Evolutionary conservation across 2,888 invertebrate genomes (phyloP).

Genomic region (Ophion costatus): DNA sequence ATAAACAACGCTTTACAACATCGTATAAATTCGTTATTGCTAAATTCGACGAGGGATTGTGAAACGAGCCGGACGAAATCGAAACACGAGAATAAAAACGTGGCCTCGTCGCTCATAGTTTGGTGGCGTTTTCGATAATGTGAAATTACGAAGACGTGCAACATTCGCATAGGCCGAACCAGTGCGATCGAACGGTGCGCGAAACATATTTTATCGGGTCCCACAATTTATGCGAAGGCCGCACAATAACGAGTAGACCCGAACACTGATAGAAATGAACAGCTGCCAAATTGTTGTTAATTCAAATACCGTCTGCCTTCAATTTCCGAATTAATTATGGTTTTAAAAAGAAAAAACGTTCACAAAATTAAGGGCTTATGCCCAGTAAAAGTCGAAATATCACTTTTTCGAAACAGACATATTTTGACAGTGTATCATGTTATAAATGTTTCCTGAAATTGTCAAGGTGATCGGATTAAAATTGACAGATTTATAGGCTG

Average conservation of each 20-base stretch:
- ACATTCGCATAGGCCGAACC: conserved; percentile 56
- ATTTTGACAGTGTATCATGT: too few species aligned
- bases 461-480: too few species aligned
- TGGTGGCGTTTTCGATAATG: conserved; percentile 27
- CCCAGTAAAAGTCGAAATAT: too few species aligned
- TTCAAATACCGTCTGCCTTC: neutral
- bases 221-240: neutral
- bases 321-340: neutral
- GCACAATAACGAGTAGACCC: neutral
- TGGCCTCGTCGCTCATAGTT: neutral
- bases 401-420: too few species aligned
- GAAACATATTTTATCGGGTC: conserved; percentile 22
- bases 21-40: conserved; percentile 63
- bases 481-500: too few species aligned
- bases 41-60: conserved; percentile 46
- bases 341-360: too few species aligned
- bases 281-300: neutral
- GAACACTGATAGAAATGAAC: neutral
- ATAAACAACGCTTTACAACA: conserved; percentile 58
- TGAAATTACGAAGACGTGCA: conserved; percentile 37
- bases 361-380: too few species aligned
- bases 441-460: too few species aligned
- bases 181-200: conserved; percentile 51
- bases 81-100: conserved; percentile 14
- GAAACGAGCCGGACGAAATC: neutral